A percentile compares a stretch with the other conserved stretches of the same genome.
Conservation (phyloP, 2,888 invertebrate genomes). For the Margaritifera margaritifera region DNA sequence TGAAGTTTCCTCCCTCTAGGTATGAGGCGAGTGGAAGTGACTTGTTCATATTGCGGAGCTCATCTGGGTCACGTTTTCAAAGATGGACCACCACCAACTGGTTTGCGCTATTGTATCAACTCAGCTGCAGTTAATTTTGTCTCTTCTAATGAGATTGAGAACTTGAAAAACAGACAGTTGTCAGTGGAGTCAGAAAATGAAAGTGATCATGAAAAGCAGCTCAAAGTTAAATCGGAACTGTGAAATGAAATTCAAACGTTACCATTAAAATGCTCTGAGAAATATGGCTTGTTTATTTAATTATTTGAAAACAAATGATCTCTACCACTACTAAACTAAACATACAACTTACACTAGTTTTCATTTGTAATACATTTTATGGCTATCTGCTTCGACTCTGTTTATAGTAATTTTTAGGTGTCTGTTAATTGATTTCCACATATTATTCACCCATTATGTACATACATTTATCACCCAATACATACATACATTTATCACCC, state of each 20-base stretch:
- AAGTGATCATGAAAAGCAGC: background rate
- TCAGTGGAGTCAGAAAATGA: too few species aligned
- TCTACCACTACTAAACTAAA: background rate
- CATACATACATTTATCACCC: too few species aligned
- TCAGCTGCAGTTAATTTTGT: conserved; percentile 59
- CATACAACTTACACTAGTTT: too few species aligned
- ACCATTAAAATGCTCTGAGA: too few species aligned
- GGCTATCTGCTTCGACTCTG: too few species aligned
- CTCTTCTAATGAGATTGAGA: conserved; percentile 7
- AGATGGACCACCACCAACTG: conserved; percentile 68
- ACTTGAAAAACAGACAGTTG: background rate
- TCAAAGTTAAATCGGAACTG: conserved; percentile 39
- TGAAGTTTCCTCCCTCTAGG: conserved; percentile 41
- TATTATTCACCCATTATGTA: too few species aligned
- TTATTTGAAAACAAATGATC: conserved; percentile 1
- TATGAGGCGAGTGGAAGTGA: conserved; percentile 64
- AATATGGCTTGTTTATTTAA: background rate
- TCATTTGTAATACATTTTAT: too few species aligned
- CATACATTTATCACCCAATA: too few species aligned
- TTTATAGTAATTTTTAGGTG: too few species aligned
- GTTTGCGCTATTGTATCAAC: conserved; percentile 70
- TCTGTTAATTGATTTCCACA: too few species aligned
- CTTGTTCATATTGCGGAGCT: conserved; percentile 66
- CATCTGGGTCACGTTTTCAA: conserved; percentile 72
- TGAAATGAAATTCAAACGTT: conserved; percentile 3